These are phyloP conservation scores for Allygus modestus DNA, from an alignment of 2,888 invertebrate genomes.

Conservation along the genomic window DNA sequence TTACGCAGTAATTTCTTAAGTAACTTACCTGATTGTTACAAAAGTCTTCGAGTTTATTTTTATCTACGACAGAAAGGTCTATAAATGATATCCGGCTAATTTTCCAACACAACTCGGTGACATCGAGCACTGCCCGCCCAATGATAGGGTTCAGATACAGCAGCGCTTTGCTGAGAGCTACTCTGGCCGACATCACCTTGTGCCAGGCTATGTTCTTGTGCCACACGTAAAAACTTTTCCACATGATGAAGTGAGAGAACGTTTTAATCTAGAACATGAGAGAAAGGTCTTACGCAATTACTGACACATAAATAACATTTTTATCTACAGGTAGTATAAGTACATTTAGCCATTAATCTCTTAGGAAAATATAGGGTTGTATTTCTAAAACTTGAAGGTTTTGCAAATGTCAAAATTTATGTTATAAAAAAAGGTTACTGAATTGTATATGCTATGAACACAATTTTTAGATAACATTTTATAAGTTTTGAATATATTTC, in stretches of 20 bases:
- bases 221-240: constrained; percentile 92
- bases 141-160: constrained; percentile 86
- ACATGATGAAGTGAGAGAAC: constrained; percentile 82
- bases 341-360: too few species aligned
- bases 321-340: constrained; percentile 65
- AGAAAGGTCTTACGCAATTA: too few species aligned
- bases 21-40: constrained; percentile 82
- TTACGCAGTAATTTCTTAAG: too few species aligned
- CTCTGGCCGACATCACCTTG: constrained; percentile 81
- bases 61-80: constrained; percentile 77
- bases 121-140: constrained; percentile 83
- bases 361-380: too few species aligned
- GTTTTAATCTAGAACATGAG: constrained; percentile 78
- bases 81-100: constrained; percentile 81
- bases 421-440: too few species aligned
- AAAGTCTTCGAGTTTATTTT: constrained; percentile 82
- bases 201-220: constrained; percentile 83
- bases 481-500: too few species aligned
- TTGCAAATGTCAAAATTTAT: too few species aligned
- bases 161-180: constrained; percentile 81
- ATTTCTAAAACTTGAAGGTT: too few species aligned
- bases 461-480: too few species aligned
- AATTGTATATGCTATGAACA: too few species aligned
- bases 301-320: background rate
- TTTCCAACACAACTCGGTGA: constrained; percentile 83